Conservation (phyloP, 2,797 vertebrate species). For the Danio tinwini region DNA sequence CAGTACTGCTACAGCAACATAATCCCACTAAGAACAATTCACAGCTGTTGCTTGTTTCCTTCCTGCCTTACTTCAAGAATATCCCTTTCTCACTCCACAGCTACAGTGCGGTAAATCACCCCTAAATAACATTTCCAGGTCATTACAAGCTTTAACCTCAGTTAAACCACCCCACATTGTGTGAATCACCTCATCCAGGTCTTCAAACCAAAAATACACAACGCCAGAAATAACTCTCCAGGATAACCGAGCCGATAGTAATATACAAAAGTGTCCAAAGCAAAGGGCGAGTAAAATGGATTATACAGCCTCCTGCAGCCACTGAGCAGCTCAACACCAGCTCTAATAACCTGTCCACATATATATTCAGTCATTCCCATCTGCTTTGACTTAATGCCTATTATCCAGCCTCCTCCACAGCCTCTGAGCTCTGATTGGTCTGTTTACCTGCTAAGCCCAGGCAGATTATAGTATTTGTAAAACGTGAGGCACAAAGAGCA, state of each 20-base stretch:
- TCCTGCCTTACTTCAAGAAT: not conserved
- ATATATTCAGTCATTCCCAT: slow-evolving; percentile 75
- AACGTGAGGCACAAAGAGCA: slow-evolving; percentile 61
- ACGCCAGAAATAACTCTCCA: slow-evolving; percentile 25
- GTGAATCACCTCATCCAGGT: not conserved
- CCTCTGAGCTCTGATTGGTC: slow-evolving; percentile 66
- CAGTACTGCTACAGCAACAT: not conserved
- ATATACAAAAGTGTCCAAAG: slow-evolving; percentile 44
- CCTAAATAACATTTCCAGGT: not conserved
- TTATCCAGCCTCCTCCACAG: slow-evolving; percentile 70
- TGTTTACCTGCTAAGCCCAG: slow-evolving; percentile 51
- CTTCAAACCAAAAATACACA: slow-evolving; percentile 33
- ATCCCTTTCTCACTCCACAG: not conserved
- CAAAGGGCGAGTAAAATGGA: slow-evolving; percentile 64
- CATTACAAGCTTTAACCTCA: not conserved
- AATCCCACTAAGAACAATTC: not conserved
- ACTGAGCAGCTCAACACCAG: slow-evolving; percentile 66
- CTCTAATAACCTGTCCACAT: slow-evolving; percentile 77
- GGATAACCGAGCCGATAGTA: slow-evolving; percentile 21
- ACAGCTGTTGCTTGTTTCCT: not conserved
- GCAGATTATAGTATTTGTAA: slow-evolving; percentile 65
- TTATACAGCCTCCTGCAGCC: slow-evolving; percentile 70
- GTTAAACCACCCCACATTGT: not conserved
- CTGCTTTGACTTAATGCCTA: slow-evolving; percentile 81
- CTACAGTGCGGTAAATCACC: not conserved